Percentiles rank a stretch among this genome's conserved stretches.
Conservation (phyloP, 2,888 invertebrate species). For the Lypha dubia region DNA sequence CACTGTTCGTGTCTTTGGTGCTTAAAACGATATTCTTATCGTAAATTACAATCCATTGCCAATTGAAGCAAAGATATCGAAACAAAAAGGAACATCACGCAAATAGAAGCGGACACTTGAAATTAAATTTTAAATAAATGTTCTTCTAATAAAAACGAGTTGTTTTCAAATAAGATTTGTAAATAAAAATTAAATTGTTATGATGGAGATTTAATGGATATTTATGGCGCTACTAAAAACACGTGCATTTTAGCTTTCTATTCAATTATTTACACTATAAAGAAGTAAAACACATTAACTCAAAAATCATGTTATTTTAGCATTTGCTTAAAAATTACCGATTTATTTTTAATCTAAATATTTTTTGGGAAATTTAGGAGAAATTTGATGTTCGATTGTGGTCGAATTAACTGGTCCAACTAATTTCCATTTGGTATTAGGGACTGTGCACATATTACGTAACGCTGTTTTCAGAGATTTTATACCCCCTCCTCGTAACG, state of each 20-base stretch:
- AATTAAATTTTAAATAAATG: conserved; percentile 24
- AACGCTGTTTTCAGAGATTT: too few species aligned
- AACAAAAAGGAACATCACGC: background rate
- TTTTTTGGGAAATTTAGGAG: too few species aligned
- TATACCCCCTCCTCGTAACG: too few species aligned
- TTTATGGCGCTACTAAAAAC: background rate
- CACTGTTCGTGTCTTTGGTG: conserved; percentile 14
- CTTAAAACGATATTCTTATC: conserved; percentile 17
- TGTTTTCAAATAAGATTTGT: conserved; percentile 33
- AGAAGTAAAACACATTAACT: background rate
- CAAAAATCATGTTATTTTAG: background rate
- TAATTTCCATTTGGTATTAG: too few species aligned
- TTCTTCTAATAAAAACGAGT: conserved; percentile 12
- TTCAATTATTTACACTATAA: background rate
- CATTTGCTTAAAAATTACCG: background rate
- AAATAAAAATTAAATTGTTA: conserved; percentile 12
- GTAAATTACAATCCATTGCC: conserved; percentile 39
- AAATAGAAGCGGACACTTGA: conserved; percentile 18
- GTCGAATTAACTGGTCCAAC: background rate
- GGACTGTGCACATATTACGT: too few species aligned
- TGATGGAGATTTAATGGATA: background rate
- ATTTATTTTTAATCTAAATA: too few species aligned
- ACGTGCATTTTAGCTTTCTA: background rate
- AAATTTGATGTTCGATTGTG: too few species aligned
- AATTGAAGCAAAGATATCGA: conserved; percentile 21